A percentile compares a stretch with the other conserved stretches of the same genome.
Evolutionary conservation across 2,888 invertebrate species (phyloP).

Genomic region (Cephus rjabovi): DNA sequence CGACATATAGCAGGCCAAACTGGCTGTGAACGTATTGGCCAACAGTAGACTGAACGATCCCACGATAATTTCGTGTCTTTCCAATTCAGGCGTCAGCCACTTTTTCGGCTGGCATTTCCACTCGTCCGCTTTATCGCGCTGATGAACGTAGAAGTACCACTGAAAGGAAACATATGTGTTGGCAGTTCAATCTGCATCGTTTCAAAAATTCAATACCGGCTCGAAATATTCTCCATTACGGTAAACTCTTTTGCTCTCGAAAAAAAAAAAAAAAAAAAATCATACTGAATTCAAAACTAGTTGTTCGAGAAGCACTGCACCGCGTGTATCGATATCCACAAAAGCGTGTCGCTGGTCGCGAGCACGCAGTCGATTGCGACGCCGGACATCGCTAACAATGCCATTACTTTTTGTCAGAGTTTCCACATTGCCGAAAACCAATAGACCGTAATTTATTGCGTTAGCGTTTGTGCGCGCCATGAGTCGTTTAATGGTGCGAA

Average conservation of each 20-base stretch:
- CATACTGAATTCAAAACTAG: too few relatives aligned
- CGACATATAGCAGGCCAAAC: slow-evolving; percentile 75
- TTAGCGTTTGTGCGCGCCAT: slow-evolving; percentile 21
- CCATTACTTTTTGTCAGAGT: slow-evolving; percentile 1
- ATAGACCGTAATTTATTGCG: slow-evolving; percentile 31
- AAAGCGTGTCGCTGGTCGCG: not conserved
- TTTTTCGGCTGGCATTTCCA: slow-evolving; percentile 83
- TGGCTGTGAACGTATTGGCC: slow-evolving; percentile 71
- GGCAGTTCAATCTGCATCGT: too few relatives aligned
- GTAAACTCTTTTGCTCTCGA: too few relatives aligned
- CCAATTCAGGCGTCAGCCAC: slow-evolving; percentile 76
- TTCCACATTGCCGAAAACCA: slow-evolving; percentile 21
- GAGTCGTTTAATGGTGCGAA: slow-evolving; percentile 28
- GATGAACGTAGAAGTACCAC: slow-evolving; percentile 79
- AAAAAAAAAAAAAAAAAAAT: too few relatives aligned
- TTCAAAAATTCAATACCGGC: too few relatives aligned
- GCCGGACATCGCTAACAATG: not conserved
- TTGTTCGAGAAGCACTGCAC: not conserved
- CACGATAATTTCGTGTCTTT: slow-evolving; percentile 76
- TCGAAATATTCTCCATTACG: too few relatives aligned
- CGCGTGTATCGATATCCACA: not conserved
- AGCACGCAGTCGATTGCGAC: not conserved
- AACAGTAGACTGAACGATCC: slow-evolving; percentile 73
- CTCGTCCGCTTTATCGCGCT: slow-evolving; percentile 72
- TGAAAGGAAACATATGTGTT: slow-evolving; percentile 49